Base-by-base conservation (phyloP, 2,888 invertebrate species). In the Mylabris sibirica region DNA sequence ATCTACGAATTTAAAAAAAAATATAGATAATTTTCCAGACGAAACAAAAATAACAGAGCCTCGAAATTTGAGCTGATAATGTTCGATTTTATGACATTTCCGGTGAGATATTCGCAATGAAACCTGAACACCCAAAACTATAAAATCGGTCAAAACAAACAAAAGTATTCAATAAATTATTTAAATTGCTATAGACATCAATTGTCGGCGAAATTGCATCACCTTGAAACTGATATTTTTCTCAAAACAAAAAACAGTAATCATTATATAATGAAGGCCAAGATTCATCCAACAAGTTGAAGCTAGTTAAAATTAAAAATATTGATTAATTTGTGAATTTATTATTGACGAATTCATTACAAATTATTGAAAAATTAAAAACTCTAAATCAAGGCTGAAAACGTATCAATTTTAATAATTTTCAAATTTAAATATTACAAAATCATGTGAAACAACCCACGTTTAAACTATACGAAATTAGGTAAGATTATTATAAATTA, bases 151-250 rank as follows among this genome's bases (percentile, higher is more conserved):
- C n/a, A 44, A n/a, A 44, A 5, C 41, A 44, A n/a, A 30, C 30
- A 30, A 30, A 30, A 30, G 8, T 30, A 30, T 6, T 30, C 30
- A 30, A 30, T 30, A 30, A 30, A 30, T 30, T 30, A 30, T 30
- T 30, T 30, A 8, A 53, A 3, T 22, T 1, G 12, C 8, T 20
- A 20, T 22, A 11, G 20, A 53, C 11, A 22, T 53, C 22, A 1
- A 53, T 53, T 53, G 22, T 53, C 20, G 9, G 6, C 49, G 24
- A 57, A 57, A 57, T 57, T 57, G 57, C 57, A 57, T 57, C 57
- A 57, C 57, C 57, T 57, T 57, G 57, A 57, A 57, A 20, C 11
- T 9, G 20, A 49, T 49, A 20, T 57, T 57, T 57, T 57, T 17
- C 17, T 44, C 6, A 24, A 53, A 14, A 57, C 24, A 57, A 57